Evolutionary conservation across 2,113 vertebrate species (phyloP).

Genomic region (Salvelinus sp.): DNA sequence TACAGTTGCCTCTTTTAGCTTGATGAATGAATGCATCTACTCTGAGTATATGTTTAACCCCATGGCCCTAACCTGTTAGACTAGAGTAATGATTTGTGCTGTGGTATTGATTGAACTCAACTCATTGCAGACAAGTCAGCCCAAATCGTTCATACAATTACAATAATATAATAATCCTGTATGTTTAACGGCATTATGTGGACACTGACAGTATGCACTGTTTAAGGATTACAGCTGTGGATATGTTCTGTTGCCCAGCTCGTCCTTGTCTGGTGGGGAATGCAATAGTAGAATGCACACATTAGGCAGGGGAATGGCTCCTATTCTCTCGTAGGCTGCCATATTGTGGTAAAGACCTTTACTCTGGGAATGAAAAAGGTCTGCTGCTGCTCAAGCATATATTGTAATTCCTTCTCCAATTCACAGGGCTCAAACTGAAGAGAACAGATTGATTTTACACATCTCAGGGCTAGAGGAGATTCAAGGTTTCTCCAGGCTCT

Average conservation of each 20-base stretch:
- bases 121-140: slow-evolving; percentile 42
- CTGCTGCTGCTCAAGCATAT: slow-evolving; percentile 11
- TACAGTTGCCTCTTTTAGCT: too few species aligned
- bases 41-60: too few species aligned
- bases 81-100: slow-evolving; percentile 18
- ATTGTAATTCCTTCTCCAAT: slow-evolving; percentile 25
- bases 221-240: too few species aligned
- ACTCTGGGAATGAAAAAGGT: background rate
- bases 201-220: too few species aligned
- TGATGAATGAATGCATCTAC: too few species aligned
- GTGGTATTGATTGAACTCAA: slow-evolving; percentile 25
- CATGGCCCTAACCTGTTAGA: background rate
- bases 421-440: background rate
- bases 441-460: slow-evolving; percentile 24
- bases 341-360: slow-evolving; percentile 4
- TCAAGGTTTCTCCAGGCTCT: background rate
- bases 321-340: background rate
- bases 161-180: background rate
- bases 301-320: background rate
- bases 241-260: too few species aligned
- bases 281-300: slow-evolving; percentile 24
- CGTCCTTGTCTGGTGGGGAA: background rate
- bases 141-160: slow-evolving; percentile 20
- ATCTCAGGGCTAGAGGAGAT: background rate
- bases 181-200: too few species aligned